Percentiles rank a stretch among this genome's conserved stretches.
Evolutionary conservation across 2,888 invertebrate genomes (phyloP).

Genomic region (Dinocampus coccinellae): DNA sequence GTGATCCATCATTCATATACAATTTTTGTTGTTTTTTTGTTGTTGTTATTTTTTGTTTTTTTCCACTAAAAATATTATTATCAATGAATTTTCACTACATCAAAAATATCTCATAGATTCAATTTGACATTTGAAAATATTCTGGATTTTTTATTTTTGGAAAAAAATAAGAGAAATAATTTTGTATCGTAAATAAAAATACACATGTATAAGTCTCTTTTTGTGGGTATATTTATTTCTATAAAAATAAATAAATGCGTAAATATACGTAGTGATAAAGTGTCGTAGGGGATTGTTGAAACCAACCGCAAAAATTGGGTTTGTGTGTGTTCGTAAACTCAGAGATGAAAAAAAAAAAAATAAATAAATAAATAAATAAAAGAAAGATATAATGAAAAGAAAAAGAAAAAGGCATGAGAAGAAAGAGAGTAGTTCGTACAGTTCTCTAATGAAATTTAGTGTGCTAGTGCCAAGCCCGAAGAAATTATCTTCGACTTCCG

Average conservation of each 20-base stretch:
- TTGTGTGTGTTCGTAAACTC: not conserved
- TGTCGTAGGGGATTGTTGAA: slow-evolving; percentile 9
- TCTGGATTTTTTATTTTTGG: not conserved
- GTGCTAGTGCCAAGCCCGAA: slow-evolving; percentile 31
- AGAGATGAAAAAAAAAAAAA: slow-evolving; percentile 7
- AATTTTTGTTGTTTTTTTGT: too few relatives aligned
- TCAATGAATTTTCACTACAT: not conserved
- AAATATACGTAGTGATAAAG: slow-evolving; percentile 15
- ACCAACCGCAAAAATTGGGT: not conserved
- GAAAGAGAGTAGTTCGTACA: not conserved
- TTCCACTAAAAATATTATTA: not conserved
- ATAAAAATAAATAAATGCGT: too few relatives aligned
- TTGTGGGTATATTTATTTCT: not conserved
- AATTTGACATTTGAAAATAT: not conserved
- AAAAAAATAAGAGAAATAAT: not conserved
- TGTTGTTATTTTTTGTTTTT: too few relatives aligned
- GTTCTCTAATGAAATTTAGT: slow-evolving; percentile 36
- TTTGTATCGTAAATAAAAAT: not conserved
- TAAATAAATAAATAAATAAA: not conserved
- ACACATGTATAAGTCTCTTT: not conserved
- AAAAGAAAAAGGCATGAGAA: not conserved
- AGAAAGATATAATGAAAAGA: not conserved
- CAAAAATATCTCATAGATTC: too few relatives aligned
- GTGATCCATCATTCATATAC: slow-evolving; percentile 40
- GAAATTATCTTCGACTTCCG: slow-evolving; percentile 41